Conservation (phyloP, 2,888 invertebrate species). For the Polietes domitor region DNA sequence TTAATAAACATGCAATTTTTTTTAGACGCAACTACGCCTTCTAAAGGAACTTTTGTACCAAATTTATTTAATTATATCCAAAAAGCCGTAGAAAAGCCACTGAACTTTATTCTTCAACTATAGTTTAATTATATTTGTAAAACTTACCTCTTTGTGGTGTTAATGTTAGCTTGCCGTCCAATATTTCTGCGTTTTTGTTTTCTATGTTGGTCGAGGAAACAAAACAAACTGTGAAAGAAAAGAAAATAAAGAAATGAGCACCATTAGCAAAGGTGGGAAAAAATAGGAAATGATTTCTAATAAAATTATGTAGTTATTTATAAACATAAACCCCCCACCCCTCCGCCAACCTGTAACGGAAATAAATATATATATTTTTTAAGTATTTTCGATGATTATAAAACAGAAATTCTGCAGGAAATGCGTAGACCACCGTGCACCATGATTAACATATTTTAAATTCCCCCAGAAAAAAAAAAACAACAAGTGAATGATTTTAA, state of each 20-base stretch:
- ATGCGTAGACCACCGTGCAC: constrained; percentile 45
- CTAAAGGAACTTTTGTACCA: too few species aligned
- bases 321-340: too few species aligned
- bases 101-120: background rate
- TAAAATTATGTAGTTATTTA: background rate
- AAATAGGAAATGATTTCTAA: background rate
- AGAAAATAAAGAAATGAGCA: background rate
- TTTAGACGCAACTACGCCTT: too few species aligned
- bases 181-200: background rate
- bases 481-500: background rate
- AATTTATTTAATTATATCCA: too few species aligned
- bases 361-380: constrained; percentile 3
- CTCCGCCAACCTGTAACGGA: too few species aligned
- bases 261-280: background rate
- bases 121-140: background rate
- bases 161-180: background rate
- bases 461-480: background rate
- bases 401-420: constrained; percentile 53
- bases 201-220: too few species aligned
- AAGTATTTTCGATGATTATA: background rate
- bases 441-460: constrained; percentile 55
- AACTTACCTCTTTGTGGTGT: background rate
- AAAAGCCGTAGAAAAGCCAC: background rate
- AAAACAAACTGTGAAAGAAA: too few species aligned
- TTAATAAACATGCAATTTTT: too few species aligned